phyloP scores from a whole-genome alignment of 2,113 vertebrate genomes.

The Telmatochromis brichardi region DNA sequence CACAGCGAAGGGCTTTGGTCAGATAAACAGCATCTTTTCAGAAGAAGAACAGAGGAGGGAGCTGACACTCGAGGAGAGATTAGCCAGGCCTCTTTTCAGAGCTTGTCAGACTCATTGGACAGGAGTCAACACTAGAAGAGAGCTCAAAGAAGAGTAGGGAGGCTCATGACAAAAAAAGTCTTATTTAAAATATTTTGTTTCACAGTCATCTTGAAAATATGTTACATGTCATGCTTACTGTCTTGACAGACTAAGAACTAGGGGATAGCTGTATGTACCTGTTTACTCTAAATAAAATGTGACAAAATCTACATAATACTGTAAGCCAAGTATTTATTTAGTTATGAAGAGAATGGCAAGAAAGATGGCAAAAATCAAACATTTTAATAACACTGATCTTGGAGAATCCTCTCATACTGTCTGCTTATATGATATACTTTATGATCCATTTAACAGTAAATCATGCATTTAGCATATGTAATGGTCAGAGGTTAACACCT shows the following conservation, averaged over 20 bases:
- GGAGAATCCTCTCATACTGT: not conserved
- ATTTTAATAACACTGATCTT: not conserved
- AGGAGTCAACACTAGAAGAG: conserved; percentile 33
- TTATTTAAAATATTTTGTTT: not conserved
- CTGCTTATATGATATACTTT: not conserved
- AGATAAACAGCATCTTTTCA: conserved; percentile 65
- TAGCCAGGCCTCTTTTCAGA: conserved; percentile 50
- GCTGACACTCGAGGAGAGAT: conserved; percentile 59
- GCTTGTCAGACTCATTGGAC: conserved; percentile 44
- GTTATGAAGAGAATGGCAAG: not conserved
- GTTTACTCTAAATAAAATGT: not conserved
- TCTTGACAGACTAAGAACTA: not conserved
- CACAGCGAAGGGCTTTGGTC: conserved; percentile 48
- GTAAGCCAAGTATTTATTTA: not conserved
- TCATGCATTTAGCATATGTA: not conserved
- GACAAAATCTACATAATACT: not conserved
- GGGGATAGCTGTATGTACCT: not conserved
- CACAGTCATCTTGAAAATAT: not conserved
- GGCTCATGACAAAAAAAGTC: not conserved
- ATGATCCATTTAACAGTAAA: not conserved
- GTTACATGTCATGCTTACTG: not conserved
- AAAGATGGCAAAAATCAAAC: not conserved
- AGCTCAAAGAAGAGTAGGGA: not conserved
- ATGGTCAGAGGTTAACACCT: not conserved
- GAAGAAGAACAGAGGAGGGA: conserved; percentile 47